Base-by-base conservation (phyloP, 2,797 vertebrate species). In the Falco concolor region DNA sequence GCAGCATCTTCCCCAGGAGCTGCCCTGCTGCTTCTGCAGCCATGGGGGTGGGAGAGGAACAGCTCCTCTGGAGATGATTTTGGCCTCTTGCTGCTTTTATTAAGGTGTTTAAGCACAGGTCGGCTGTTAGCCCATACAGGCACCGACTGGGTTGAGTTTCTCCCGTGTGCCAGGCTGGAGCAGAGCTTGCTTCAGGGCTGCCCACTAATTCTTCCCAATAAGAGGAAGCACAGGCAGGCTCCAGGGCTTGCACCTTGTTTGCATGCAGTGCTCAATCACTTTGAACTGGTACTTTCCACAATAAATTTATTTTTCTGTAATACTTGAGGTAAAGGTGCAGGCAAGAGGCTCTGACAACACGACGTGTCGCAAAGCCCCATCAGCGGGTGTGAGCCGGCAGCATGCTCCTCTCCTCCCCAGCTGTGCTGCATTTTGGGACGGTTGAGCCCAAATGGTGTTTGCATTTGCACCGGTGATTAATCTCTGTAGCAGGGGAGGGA, bases 401-500 rank as follows among this genome's bases (percentile, higher is more conserved):
- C 14, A 9, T 0, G 16, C 57, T 64, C 56, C 6, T 36, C 76
- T 30, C 53, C 7, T 28, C 75, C 75, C 79, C 75, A 8, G 25
- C 79, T 8, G 56, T 2, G 40, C 67, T 7, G 14, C 6, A 1
- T 40, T 30, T 36, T 67, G 87, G 93, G 56, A 67, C 6, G 19
- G 60, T 40, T 5, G 90, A 93, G 77, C 84, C 65, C 90, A 3
- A 13, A 21, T 6, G 24, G 47, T 49, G 81, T 70, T 80, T 57
- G 82, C 68, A 0, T 78, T 90, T 44, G 69, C 81, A 22, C 24
- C 8, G 5, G 67, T 30, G 88, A 92, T 91, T 73, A 67, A 88
- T 94, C 80, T 79, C 78, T 22, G 86, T 44, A 22, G 74, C 86
- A 91, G 83, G 77, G 85, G 90, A 90, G 92, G 93, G 90, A 80